These are phyloP conservation scores for Tinea pellionella DNA, from an alignment of 2,888 invertebrate genomes.

Conservation along the genomic window DNA sequence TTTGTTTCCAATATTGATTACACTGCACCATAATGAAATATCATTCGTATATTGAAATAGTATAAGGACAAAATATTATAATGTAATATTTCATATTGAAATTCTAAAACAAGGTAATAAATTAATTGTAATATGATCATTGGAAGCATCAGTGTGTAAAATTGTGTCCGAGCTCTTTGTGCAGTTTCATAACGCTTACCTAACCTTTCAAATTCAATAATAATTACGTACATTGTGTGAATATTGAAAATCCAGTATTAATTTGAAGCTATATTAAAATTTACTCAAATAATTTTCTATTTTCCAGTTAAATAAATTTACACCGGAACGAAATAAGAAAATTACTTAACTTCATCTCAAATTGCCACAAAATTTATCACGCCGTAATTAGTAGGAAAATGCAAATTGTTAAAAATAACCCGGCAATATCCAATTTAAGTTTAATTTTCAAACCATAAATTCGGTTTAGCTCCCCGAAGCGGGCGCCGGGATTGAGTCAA, in stretches of 20 bases:
- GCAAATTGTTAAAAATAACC: constrained; percentile 55
- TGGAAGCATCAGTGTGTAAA: background rate
- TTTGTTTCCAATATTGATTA: too few relatives aligned
- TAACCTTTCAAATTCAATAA: background rate
- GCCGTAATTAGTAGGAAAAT: constrained; percentile 45
- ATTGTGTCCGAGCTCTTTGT: constrained; percentile 8
- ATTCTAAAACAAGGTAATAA: constrained; percentile 1
- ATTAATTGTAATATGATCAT: background rate
- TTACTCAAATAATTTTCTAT: background rate
- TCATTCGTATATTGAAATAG: too few relatives aligned
- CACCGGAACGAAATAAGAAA: constrained; percentile 6
- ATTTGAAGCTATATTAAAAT: background rate
- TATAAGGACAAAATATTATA: too few relatives aligned
- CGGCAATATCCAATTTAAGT: constrained; percentile 59
- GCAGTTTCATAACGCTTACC: background rate
- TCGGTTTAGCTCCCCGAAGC: constrained; percentile 60
- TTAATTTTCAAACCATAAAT: constrained; percentile 65
- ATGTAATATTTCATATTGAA: background rate
- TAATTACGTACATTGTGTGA: background rate
- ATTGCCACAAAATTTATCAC: constrained; percentile 36
- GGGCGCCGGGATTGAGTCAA: constrained; percentile 40
- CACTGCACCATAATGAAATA: too few relatives aligned
- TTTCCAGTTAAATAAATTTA: background rate
- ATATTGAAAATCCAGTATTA: background rate
- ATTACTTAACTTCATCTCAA: constrained; percentile 18